These are phyloP conservation scores for Burhinus bistriatus DNA, from an alignment of 2,113 vertebrate genomes.

Conservation along the genomic window DNA sequence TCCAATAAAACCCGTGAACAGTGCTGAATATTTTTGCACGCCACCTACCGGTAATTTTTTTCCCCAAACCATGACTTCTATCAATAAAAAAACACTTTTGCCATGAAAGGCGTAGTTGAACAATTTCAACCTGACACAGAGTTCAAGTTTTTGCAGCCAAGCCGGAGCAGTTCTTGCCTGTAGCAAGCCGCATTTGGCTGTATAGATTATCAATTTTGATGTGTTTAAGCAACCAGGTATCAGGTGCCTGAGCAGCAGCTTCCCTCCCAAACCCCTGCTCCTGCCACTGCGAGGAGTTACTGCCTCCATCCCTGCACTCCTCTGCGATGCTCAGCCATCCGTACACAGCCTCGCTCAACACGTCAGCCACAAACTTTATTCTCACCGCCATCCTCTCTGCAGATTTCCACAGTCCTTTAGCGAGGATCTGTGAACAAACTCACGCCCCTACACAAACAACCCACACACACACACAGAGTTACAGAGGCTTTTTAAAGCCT, in stretches of 20 bases:
- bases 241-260: background rate
- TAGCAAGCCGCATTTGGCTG: background rate
- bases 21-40: constrained; percentile 9
- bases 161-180: background rate
- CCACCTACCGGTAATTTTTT: constrained; percentile 38
- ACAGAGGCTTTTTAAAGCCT: background rate
- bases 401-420: background rate
- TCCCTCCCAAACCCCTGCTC: background rate
- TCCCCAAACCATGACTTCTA: background rate
- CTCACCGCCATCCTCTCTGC: background rate
- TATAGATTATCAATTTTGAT: background rate
- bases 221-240: background rate
- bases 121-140: background rate
- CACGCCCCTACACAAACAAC: background rate
- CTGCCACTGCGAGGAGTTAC: background rate
- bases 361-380: background rate
- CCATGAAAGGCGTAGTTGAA: background rate
- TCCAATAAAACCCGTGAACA: background rate
- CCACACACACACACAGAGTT: background rate
- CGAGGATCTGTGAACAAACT: background rate
- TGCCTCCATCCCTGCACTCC: background rate
- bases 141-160: background rate
- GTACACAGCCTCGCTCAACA: background rate
- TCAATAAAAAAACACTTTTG: background rate
- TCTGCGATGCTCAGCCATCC: background rate